These are phyloP conservation scores for Euzophera pinguis DNA, from an alignment of 2,888 invertebrate genomes.

Conservation along the genomic window DNA sequence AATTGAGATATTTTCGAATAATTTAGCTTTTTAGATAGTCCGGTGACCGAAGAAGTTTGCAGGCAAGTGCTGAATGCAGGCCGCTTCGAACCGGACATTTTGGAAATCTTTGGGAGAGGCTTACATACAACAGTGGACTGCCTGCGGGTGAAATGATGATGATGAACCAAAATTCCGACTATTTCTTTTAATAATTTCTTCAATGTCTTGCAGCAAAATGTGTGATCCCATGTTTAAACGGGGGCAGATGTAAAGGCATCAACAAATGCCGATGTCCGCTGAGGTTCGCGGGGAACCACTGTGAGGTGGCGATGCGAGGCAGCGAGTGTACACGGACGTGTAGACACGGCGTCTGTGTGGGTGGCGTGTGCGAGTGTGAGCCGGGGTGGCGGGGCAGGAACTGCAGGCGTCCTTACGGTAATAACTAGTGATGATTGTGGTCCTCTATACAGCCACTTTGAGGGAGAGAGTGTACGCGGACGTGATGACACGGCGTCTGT, in stretches of 20 bases:
- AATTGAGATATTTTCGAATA: no score
- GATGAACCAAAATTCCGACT: no score
- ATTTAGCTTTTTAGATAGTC: no score
- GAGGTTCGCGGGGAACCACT: slow-evolving; percentile 93
- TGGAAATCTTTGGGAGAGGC: no score
- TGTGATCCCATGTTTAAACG: slow-evolving; percentile 93
- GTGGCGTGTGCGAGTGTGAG: slow-evolving; percentile 87
- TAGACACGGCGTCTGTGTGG: slow-evolving; percentile 87
- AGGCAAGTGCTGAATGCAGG: no score
- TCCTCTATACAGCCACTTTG: slow-evolving; percentile 29
- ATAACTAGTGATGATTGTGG: neutral
- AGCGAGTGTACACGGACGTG: slow-evolving; percentile 87
- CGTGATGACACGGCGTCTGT: slow-evolving; percentile 89
- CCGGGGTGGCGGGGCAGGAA: slow-evolving; percentile 90
- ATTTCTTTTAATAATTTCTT: no score
- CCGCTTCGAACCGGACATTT: no score
- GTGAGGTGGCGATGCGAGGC: slow-evolving; percentile 90
- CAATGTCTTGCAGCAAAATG: slow-evolving; percentile 84
- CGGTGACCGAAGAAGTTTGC: no score
- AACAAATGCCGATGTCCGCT: slow-evolving; percentile 93
- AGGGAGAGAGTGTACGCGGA: slow-evolving; percentile 83
- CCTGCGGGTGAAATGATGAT: no score
- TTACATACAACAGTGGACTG: no score
- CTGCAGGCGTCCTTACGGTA: slow-evolving; percentile 82
- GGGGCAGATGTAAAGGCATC: slow-evolving; percentile 92